These are phyloP conservation scores for Papilio glaucus DNA, from an alignment of 1,140 invertebrate species.

Conservation along the genomic window DNA sequence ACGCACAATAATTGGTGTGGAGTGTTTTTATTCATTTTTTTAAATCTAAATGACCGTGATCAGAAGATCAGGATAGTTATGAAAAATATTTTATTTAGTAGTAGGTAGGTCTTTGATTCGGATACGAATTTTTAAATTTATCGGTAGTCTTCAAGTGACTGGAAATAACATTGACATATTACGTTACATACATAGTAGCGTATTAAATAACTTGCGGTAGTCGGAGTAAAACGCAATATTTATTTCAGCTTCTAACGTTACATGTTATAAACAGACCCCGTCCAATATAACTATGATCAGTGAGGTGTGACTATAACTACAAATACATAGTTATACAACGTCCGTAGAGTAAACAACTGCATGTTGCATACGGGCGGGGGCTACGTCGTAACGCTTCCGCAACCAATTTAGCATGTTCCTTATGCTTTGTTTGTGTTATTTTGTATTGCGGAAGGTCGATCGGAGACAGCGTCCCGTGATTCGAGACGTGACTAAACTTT, in stretches of 20 bases:
- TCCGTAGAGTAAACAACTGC: slow-evolving; percentile 9
- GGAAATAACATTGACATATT: too few species aligned
- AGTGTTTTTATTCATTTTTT: too few species aligned
- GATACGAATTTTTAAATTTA: too few species aligned
- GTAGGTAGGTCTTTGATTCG: too few species aligned
- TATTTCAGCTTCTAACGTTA: neutral
- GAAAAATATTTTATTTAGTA: too few species aligned
- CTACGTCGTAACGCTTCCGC: slow-evolving; percentile 36
- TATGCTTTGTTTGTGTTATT: slow-evolving; percentile 47
- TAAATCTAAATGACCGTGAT: too few species aligned
- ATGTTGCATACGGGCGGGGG: slow-evolving; percentile 2
- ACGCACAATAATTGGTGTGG: too few species aligned
- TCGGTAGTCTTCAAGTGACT: too few species aligned
- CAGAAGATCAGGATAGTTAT: too few species aligned
- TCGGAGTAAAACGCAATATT: neutral
- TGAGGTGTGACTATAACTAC: neutral
- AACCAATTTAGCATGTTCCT: slow-evolving; percentile 42
- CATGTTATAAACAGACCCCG: neutral
- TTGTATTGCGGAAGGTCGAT: slow-evolving; percentile 68
- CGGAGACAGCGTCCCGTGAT: slow-evolving; percentile 58
- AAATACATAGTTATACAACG: neutral
- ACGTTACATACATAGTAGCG: too few species aligned
- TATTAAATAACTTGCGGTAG: too few species aligned
- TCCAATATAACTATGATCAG: neutral
- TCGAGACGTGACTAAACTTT: slow-evolving; percentile 75